phyloP scores from a whole-genome alignment of 2,113 vertebrate genomes.

The Rhinolophus sinicus region DNA sequence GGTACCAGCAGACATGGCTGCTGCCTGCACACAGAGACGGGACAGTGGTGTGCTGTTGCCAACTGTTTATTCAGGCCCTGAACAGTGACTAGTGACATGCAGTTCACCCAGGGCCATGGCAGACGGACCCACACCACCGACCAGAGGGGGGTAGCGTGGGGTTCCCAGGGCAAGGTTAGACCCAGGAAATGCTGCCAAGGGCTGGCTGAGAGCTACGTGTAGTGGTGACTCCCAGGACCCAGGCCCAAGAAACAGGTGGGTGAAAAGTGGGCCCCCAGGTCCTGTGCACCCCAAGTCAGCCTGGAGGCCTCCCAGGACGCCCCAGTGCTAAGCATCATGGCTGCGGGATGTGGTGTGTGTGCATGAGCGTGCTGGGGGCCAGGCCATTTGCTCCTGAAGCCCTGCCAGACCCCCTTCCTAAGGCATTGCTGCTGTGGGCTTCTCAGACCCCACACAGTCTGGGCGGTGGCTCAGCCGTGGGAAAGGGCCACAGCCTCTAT shows the following conservation, averaged over 20 bases:
- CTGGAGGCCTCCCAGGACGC: not conserved
- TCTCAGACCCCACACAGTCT: not conserved
- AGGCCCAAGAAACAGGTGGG: not conserved
- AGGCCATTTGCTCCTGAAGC: not conserved
- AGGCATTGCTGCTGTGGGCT: not conserved
- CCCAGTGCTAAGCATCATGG: not conserved
- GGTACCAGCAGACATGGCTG: too few relatives aligned
- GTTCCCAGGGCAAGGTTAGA: not conserved
- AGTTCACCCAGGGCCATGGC: not conserved
- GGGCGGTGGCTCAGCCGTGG: not conserved
- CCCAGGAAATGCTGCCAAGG: not conserved
- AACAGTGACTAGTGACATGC: not conserved
- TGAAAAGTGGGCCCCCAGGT: not conserved
- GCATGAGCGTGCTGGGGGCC: not conserved
- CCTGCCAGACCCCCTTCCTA: not conserved
- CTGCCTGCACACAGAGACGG: not conserved
- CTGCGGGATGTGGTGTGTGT: not conserved
- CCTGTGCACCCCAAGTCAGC: not conserved
- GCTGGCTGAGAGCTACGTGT: fast-evolving
- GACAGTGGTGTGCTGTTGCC: fast-evolving
- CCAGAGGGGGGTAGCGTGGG: not conserved
- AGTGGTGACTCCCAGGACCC: not conserved
- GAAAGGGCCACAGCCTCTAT: not conserved
- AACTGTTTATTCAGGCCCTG: conserved; percentile 64
- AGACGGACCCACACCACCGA: fast-evolving